These are phyloP conservation scores for Henicopernis longicauda DNA, from an alignment of 2,113 vertebrate species.

Conservation along the genomic window DNA sequence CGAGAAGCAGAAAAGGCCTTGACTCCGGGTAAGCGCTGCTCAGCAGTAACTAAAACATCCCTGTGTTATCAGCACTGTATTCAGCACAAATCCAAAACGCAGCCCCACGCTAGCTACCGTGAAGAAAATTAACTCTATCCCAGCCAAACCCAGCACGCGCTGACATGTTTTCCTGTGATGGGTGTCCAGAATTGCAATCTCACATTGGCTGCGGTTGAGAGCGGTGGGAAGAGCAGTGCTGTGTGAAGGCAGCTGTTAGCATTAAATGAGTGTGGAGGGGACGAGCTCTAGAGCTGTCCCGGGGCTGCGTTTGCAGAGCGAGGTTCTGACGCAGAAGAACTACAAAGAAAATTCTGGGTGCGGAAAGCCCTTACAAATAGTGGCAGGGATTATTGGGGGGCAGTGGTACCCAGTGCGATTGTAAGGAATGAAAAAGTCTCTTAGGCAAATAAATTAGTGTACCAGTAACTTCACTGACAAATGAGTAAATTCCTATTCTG, in stretches of 20 bases:
- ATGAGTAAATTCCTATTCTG: background rate
- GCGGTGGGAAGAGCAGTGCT: background rate
- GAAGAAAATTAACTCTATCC: too few relatives aligned
- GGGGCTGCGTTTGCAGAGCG: background rate
- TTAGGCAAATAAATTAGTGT: background rate
- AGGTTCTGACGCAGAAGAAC: background rate
- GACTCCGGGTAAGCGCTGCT: too few relatives aligned
- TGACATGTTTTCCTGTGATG: background rate
- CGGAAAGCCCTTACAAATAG: background rate
- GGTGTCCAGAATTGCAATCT: background rate
- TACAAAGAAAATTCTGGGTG: background rate
- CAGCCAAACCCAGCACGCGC: too few relatives aligned
- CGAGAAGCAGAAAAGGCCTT: too few relatives aligned
- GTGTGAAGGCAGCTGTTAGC: background rate
- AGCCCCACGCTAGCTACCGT: too few relatives aligned
- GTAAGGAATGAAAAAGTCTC: background rate
- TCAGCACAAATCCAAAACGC: too few relatives aligned
- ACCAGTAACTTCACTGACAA: background rate
- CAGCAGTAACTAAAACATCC: too few relatives aligned
- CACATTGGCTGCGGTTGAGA: background rate
- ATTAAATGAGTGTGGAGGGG: background rate
- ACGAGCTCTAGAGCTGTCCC: background rate
- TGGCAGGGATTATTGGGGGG: background rate
- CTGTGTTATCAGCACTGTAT: too few relatives aligned
- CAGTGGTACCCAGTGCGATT: background rate